Percentiles rank a stretch among this genome's conserved stretches.
These are phyloP conservation scores for Peromyscus maniculatus DNA, from an alignment of 2,113 vertebrate species.

Conservation along the genomic window DNA sequence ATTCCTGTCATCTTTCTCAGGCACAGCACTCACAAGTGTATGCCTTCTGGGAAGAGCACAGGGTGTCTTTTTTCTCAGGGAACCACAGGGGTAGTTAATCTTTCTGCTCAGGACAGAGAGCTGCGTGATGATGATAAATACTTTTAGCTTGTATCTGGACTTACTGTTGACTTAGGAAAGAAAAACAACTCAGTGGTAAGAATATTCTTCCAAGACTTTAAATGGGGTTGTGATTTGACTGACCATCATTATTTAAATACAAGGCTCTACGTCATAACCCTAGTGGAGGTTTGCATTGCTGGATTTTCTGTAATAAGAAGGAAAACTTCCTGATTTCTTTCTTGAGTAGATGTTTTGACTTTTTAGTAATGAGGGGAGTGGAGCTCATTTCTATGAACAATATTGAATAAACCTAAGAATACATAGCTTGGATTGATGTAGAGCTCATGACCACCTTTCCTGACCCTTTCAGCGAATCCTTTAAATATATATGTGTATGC, in stretches of 20 bases:
- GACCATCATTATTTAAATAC: slow-evolving; percentile 8
- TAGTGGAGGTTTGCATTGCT: neutral
- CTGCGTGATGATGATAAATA: neutral
- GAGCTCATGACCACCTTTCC: neutral
- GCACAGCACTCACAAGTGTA: neutral
- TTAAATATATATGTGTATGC: neutral
- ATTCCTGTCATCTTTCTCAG: neutral
- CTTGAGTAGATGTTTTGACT: slow-evolving; percentile 39
- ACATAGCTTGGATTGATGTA: neutral
- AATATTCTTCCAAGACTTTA: slow-evolving; percentile 16
- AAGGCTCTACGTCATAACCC: slow-evolving; percentile 10
- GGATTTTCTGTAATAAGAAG: neutral
- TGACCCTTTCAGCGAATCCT: neutral
- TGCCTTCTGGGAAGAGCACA: neutral
- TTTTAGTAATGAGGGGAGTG: neutral
- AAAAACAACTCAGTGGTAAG: neutral
- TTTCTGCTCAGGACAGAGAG: neutral
- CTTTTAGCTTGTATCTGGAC: neutral
- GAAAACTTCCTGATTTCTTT: neutral
- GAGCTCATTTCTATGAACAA: slow-evolving; percentile 36
- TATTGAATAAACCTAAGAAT: neutral
- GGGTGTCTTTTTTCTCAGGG: neutral
- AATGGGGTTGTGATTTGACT: neutral
- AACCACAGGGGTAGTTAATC: neutral
- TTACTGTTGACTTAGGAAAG: neutral